Conservation (phyloP, 1,140 invertebrate genomes). For the Caerostris extrusa region DNA sequence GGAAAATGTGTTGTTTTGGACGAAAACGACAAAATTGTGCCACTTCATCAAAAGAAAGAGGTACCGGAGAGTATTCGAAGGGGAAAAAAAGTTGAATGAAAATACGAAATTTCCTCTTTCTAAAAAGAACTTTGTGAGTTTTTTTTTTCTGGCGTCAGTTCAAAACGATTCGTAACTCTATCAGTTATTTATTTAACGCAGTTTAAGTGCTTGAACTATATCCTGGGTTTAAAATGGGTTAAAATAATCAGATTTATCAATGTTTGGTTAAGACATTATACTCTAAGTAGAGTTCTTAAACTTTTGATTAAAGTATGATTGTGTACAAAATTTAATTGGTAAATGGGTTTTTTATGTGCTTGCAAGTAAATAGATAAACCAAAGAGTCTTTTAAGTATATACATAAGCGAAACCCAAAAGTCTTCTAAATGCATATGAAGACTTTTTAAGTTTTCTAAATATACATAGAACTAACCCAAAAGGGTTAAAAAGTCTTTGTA, state of each 20-base stretch:
- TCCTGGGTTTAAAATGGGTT: background rate
- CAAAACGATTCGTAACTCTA: background rate
- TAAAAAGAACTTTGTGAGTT: background rate
- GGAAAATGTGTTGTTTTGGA: conserved; percentile 7
- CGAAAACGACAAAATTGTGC: background rate
- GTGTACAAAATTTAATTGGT: too few species aligned
- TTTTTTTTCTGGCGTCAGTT: background rate
- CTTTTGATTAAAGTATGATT: too few species aligned
- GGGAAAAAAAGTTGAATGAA: conserved; percentile 14
- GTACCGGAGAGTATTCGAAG: background rate
- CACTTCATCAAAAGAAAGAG: background rate
- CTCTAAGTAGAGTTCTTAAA: too few species aligned
- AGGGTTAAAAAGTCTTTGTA: too few species aligned
- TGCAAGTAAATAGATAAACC: too few species aligned
- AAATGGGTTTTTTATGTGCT: too few species aligned
- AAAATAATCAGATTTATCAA: background rate
- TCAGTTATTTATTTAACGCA: background rate
- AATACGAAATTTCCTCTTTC: background rate
- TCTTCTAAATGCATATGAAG: too few species aligned
- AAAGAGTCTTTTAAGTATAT: too few species aligned
- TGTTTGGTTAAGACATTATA: too few species aligned
- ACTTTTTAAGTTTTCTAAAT: too few species aligned
- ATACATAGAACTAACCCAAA: too few species aligned
- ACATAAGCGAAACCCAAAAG: too few species aligned
- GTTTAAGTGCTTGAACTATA: background rate